Conservation (phyloP, 2,888 invertebrate genomes). For the Oscheius sp. region DNA sequence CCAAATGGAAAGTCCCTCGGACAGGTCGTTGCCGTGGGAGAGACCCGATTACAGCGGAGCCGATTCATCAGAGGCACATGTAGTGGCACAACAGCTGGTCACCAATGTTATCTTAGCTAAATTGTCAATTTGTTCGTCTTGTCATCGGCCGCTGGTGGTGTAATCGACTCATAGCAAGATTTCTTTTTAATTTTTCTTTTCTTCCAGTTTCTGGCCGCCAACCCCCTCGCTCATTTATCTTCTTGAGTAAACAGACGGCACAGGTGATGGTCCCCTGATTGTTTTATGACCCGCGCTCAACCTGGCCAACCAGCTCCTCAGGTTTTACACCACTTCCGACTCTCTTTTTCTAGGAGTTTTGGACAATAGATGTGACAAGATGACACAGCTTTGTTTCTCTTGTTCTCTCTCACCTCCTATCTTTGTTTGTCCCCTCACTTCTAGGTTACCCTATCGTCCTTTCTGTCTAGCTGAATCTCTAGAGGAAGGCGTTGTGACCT, state of each 20-base stretch:
- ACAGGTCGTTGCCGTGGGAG: not conserved
- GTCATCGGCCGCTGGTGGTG: conserved; percentile 16
- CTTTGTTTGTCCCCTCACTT: too few species aligned
- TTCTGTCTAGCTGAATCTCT: too few species aligned
- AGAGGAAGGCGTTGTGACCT: too few species aligned
- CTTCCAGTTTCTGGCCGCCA: not conserved
- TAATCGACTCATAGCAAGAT: not conserved
- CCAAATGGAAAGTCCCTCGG: too few species aligned
- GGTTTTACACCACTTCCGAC: not conserved
- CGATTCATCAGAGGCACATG: conserved; percentile 33
- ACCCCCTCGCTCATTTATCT: not conserved
- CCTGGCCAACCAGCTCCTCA: too few species aligned
- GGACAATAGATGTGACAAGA: too few species aligned
- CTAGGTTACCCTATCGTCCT: too few species aligned
- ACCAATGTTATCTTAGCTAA: conserved; percentile 50
- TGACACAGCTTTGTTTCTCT: too few species aligned
- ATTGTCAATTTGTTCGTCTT: conserved; percentile 26
- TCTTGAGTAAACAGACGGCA: conserved; percentile 10
- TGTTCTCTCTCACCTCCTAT: too few species aligned
- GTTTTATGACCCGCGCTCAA: conserved; percentile 21
- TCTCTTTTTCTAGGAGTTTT: too few species aligned
- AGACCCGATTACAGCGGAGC: conserved; percentile 21
- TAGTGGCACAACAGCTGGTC: conserved; percentile 29
- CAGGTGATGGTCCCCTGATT: conserved; percentile 19
- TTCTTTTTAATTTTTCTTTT: not conserved